These are phyloP conservation scores for Periophthalmus magnuspinnatus DNA, from an alignment of 2,797 vertebrate genomes.

Conservation along the genomic window DNA sequence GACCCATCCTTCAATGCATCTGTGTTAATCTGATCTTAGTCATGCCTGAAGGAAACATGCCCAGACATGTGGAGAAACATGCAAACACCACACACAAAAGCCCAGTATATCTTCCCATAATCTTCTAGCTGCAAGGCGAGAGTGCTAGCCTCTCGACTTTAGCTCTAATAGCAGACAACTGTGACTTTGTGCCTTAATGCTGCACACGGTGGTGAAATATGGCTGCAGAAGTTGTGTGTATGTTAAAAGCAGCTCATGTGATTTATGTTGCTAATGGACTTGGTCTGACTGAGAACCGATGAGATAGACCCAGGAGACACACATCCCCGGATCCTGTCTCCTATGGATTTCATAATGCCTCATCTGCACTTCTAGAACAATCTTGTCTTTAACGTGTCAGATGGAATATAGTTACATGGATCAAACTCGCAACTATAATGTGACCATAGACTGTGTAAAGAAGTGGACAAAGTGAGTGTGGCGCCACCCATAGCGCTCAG, in stretches of 20 bases:
- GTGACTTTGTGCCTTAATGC: conserved; percentile 7
- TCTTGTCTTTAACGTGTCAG: conserved; percentile 17
- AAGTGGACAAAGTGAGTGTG: no score
- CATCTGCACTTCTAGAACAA: conserved; percentile 28
- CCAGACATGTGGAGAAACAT: no score
- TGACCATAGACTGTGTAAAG: no score
- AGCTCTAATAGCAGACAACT: not conserved
- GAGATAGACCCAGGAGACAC: conserved; percentile 38
- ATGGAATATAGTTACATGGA: not conserved
- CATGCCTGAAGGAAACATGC: no score
- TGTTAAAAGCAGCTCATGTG: conserved; percentile 19
- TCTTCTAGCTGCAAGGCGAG: no score
- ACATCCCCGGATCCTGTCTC: conserved; percentile 18
- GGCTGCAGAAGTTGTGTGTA: conserved; percentile 4
- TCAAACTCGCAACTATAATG: no score
- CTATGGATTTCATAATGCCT: conserved; percentile 32
- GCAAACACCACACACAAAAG: no score
- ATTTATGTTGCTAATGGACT: conserved; percentile 52
- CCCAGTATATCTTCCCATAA: no score
- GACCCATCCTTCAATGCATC: no score
- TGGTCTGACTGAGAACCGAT: conserved; percentile 21
- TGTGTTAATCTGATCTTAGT: no score
- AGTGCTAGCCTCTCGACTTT: no score
- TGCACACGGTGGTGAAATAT: conserved; percentile 3
- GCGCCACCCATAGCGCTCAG: no score